phyloP scores from a whole-genome alignment of 2,113 vertebrate species.

The Puntigrus tetrazona region DNA sequence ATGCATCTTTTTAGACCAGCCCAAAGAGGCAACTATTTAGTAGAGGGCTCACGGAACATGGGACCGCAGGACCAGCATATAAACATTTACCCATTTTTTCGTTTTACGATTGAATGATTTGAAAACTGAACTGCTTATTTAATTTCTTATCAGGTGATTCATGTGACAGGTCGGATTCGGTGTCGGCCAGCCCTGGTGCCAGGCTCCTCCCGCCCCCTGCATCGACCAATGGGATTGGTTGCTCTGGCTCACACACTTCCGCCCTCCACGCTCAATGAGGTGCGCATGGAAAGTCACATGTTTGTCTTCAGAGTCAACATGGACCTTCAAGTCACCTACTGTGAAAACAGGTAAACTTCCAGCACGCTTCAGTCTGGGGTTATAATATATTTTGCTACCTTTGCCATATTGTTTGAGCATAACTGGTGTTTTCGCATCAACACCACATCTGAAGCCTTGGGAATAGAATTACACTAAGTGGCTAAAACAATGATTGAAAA shows the following conservation, averaged over 20 bases:
- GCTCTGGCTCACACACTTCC: constrained; percentile 86
- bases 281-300: constrained; percentile 88
- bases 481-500: neutral
- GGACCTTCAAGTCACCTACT: constrained; percentile 89
- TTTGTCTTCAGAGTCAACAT: constrained; percentile 91
- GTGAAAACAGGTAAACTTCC: constrained; percentile 84
- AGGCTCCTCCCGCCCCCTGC: constrained; percentile 69
- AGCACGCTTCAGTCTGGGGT: neutral
- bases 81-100: neutral
- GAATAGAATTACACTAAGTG: neutral
- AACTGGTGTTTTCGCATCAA: neutral
- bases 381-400: neutral
- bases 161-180: constrained; percentile 84
- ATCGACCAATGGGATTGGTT: constrained; percentile 83
- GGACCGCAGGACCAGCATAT: neutral
- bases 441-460: neutral
- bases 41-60: neutral
- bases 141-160: constrained; percentile 81
- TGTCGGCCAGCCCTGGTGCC: constrained; percentile 74
- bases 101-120: neutral
- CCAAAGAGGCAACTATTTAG: neutral
- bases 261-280: constrained; percentile 86
- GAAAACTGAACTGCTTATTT: constrained; percentile 29
- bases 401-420: neutral
- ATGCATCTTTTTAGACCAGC: neutral